A percentile compares a stretch with the other conserved stretches of the same genome.
phyloP scores from a whole-genome alignment of 2,888 invertebrate genomes.

The Sphecodes monilicornis region DNA sequence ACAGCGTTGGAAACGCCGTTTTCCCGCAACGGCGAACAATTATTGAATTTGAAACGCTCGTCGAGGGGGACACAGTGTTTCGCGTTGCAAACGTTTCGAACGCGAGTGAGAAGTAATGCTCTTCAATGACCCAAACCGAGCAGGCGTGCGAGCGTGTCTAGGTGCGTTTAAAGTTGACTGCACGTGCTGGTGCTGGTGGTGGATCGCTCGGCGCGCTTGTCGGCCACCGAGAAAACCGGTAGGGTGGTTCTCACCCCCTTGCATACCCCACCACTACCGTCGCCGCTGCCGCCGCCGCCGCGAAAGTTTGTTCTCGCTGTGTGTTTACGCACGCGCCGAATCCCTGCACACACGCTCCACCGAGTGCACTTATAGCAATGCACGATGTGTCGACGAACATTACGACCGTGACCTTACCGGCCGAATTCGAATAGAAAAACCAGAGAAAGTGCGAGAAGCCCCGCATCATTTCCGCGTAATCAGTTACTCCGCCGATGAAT shows the following conservation, averaged over 20 bases:
- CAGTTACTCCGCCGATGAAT: background rate
- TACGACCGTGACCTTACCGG: conserved; percentile 71
- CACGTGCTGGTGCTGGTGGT: conserved; percentile 48
- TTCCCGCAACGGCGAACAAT: conserved; percentile 13
- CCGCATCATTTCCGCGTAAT: background rate
- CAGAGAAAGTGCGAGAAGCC: background rate
- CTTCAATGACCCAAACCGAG: conserved; percentile 31
- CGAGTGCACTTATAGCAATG: conserved; percentile 33
- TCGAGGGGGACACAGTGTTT: background rate
- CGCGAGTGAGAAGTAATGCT: conserved; percentile 30
- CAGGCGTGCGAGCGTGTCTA: conserved; percentile 14
- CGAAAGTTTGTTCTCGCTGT: conserved; percentile 64
- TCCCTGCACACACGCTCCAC: conserved; percentile 47
- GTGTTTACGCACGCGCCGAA: conserved; percentile 70
- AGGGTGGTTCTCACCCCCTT: conserved; percentile 58
- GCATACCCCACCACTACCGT: background rate
- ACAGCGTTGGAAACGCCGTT: background rate
- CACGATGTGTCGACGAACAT: conserved; percentile 41
- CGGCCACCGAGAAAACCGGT: conserved; percentile 26
- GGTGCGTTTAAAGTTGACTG: conserved; percentile 46
- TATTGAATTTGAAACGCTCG: conserved; percentile 32
- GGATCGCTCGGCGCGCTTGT: conserved; percentile 49
- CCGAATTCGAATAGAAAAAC: conserved; percentile 42
- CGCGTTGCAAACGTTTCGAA: background rate
- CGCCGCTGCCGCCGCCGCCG: conserved; percentile 27